phyloP scores from a whole-genome alignment of 2,888 invertebrate species.

The Tethea ocularis region DNA sequence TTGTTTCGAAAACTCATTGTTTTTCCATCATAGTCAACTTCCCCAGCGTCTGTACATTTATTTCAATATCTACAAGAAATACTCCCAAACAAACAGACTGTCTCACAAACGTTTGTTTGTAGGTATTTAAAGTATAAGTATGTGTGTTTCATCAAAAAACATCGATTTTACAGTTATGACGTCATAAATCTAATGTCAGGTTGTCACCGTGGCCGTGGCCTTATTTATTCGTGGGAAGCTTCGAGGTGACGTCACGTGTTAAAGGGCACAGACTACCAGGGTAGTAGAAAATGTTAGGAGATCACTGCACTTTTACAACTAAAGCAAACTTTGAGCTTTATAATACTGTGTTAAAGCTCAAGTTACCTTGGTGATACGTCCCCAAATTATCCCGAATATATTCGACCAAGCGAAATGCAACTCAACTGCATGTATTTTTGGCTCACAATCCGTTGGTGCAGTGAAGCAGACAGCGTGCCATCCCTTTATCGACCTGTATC shows the following conservation, averaged over 20 bases:
- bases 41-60: too few species aligned
- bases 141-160: neutral
- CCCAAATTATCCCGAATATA: constrained; percentile 11
- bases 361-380: constrained; percentile 11
- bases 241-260: constrained; percentile 70
- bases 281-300: constrained; percentile 45
- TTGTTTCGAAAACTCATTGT: too few species aligned
- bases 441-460: constrained; percentile 19
- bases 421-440: constrained; percentile 11
- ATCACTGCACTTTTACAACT: constrained; percentile 13
- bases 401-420: constrained; percentile 20
- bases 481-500: neutral
- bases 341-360: constrained; percentile 13
- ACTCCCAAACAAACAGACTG: neutral
- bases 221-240: neutral
- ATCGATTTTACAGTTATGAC: neutral
- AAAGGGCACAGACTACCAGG: constrained; percentile 70
- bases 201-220: constrained; percentile 1
- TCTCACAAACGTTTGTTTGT: neutral
- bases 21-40: too few species aligned
- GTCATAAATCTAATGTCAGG: neutral
- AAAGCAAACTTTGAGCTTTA: constrained; percentile 28
- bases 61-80: too few species aligned
- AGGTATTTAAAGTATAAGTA: neutral
- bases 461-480: constrained; percentile 8